phyloP scores from a whole-genome alignment of 2,113 vertebrate species.

The Scortum barcoo region DNA sequence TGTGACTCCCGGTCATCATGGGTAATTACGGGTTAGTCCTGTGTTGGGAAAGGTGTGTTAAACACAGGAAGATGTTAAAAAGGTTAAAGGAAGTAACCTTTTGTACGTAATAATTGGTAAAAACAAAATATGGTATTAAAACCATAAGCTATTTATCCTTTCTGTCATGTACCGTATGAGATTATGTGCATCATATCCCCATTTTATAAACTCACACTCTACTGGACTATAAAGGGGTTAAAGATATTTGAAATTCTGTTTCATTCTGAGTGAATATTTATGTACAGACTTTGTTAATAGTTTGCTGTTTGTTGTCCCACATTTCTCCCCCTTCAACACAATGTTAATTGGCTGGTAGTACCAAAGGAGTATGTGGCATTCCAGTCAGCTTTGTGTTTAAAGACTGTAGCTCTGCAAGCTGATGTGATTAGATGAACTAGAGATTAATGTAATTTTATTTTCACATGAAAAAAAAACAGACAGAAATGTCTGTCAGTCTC shows the following conservation, averaged over 20 bases:
- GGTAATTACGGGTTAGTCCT: not conserved
- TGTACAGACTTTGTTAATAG: conserved; percentile 17
- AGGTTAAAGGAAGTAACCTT: not conserved
- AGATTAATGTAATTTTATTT: not conserved
- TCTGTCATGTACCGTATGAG: not conserved
- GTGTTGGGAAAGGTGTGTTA: not conserved
- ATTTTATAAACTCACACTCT: not conserved
- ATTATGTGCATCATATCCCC: not conserved
- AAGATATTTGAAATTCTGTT: conserved; percentile 9
- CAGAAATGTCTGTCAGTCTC: not conserved
- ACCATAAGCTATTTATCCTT: conserved; percentile 16
- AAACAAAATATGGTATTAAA: conserved; percentile 43
- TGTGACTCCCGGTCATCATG: not conserved
- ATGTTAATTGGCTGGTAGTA: not conserved
- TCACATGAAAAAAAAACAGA: not conserved
- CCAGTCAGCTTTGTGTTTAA: conserved; percentile 8
- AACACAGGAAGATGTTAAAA: conserved; percentile 3
- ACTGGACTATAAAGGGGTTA: not conserved
- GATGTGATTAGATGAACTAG: not conserved
- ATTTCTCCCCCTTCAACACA: not conserved
- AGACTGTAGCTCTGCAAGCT: not conserved
- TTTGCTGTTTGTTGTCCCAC: conserved; percentile 22
- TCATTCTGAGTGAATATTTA: conserved; percentile 23
- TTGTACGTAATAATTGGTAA: conserved; percentile 12
- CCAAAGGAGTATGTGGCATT: not conserved